Evolutionary conservation across 2,113 vertebrate species (phyloP).

Genomic region (Amblyornis subalaris): DNA sequence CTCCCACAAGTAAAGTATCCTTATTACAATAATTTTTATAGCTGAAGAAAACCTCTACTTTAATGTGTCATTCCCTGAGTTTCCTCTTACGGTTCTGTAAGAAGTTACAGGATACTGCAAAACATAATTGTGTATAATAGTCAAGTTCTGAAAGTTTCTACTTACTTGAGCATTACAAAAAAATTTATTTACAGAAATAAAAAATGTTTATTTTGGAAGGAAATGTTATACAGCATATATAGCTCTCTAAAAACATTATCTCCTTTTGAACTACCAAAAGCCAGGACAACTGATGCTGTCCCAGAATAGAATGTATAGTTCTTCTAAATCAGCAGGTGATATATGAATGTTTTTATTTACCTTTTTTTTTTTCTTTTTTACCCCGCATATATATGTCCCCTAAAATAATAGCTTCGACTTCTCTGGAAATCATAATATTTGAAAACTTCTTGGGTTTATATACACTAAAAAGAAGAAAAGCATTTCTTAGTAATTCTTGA

Average conservation of each 20-base stretch:
- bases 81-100: background rate
- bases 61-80: background rate
- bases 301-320: background rate
- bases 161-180: background rate
- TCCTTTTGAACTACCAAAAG: background rate
- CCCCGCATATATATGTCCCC: background rate
- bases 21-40: background rate
- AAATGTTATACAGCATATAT: background rate
- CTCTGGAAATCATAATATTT: background rate
- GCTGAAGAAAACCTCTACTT: background rate
- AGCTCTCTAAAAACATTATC: background rate
- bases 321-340: background rate
- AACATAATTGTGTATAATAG: background rate
- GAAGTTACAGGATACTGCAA: background rate
- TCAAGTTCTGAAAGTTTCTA: background rate
- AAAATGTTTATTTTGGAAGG: background rate
- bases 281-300: fast-evolving
- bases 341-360: background rate
- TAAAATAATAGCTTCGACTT: background rate
- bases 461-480: background rate
- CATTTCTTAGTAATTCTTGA: background rate
- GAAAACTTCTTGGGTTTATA: background rate
- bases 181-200: background rate
- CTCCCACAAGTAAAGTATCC: background rate
- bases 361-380: background rate